These are phyloP conservation scores for Centropus unirufus DNA, from an alignment of 2,113 vertebrate genomes.

Conservation along the genomic window DNA sequence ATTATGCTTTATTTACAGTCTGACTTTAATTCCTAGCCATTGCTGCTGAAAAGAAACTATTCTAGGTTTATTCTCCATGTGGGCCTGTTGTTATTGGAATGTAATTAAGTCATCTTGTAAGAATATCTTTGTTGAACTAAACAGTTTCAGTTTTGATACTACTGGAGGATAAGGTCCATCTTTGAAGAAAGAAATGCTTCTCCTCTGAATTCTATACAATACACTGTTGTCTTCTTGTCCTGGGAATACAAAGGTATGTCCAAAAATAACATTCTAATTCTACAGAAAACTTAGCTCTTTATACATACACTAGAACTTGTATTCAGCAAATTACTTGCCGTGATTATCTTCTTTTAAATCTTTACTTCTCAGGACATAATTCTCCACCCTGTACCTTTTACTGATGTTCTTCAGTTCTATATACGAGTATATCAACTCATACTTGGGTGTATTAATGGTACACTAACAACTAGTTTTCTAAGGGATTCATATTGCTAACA, in stretches of 20 bases:
- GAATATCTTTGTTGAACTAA: background rate
- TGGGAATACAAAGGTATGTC: background rate
- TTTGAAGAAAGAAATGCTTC: background rate
- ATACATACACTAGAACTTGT: background rate
- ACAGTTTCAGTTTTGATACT: background rate
- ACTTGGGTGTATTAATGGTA: background rate
- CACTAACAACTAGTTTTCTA: background rate
- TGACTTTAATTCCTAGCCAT: background rate
- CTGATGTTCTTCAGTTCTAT: background rate
- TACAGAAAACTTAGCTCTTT: background rate
- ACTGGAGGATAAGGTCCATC: background rate
- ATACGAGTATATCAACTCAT: background rate
- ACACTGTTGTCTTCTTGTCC: background rate
- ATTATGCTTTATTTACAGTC: background rate
- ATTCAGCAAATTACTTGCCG: background rate
- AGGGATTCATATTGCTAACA: background rate
- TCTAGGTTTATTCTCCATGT: background rate
- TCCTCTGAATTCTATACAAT: background rate
- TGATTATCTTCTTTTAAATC: background rate
- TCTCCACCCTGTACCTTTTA: background rate
- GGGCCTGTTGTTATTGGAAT: background rate
- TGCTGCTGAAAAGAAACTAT: constrained; percentile 1
- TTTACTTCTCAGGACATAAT: background rate
- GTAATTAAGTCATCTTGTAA: background rate
- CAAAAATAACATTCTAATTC: background rate